These are phyloP conservation scores for Helleia helle DNA, from an alignment of 2,888 invertebrate species.

Conservation along the genomic window DNA sequence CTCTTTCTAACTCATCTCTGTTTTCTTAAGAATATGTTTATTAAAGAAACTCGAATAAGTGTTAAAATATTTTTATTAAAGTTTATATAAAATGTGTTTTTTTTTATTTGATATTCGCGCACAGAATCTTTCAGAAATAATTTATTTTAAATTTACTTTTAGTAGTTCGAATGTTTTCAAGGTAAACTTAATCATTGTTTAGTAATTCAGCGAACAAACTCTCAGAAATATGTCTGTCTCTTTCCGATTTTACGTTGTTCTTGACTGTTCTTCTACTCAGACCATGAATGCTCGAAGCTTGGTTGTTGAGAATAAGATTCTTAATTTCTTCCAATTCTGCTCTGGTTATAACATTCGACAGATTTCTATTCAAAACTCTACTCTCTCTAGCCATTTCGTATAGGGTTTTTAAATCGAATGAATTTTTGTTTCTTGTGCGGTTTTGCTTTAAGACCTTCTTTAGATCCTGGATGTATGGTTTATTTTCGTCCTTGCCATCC, in stretches of 20 bases:
- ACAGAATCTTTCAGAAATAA: no score
- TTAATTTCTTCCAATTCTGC: slow-evolving; percentile 47
- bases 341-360: slow-evolving; percentile 37
- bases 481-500: slow-evolving; percentile 44
- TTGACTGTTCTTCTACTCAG: slow-evolving; percentile 38
- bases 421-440: slow-evolving; percentile 32
- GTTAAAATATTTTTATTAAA: background rate
- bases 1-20: slow-evolving; percentile 12
- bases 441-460: slow-evolving; percentile 42
- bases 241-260: slow-evolving; percentile 13
- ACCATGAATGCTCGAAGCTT: slow-evolving; percentile 42
- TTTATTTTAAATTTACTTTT: no score
- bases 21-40: no score
- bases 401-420: slow-evolving; percentile 40
- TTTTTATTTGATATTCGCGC: no score
- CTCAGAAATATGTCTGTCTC: slow-evolving; percentile 30
- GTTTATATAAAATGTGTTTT: background rate
- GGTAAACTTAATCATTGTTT: no score
- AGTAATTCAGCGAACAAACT: slow-evolving; percentile 40
- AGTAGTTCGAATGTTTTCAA: no score
- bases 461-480: slow-evolving; percentile 49
- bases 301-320: slow-evolving; percentile 39
- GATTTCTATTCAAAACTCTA: slow-evolving; percentile 28
- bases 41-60: slow-evolving; percentile 10
- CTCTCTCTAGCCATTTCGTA: slow-evolving; percentile 49